Base-by-base conservation (phyloP, 2,797 vertebrate species). In the Enteromius anoplus region DNA sequence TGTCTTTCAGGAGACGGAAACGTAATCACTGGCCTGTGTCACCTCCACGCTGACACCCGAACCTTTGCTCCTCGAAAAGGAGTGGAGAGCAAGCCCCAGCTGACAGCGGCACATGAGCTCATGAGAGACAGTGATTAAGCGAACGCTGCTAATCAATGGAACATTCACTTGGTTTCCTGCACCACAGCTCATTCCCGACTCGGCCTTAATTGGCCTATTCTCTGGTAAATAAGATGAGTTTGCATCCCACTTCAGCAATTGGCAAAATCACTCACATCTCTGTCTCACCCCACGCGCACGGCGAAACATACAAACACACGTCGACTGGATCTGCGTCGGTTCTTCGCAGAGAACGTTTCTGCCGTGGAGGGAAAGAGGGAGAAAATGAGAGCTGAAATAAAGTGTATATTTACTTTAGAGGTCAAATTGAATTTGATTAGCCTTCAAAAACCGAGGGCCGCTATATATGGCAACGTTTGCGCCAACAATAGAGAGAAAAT, bases 121-220 rank as follows among this genome's bases (percentile, higher is more conserved):
- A 87, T 88, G 88, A 86, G 86, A 82, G 82, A 84, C 80, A 87
- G 86, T 89, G 93, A 95, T 94, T 95, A 95, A 93, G 92, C 89
- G 91, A 94, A 94, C 92, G 92, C 90, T 92, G 92, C 93, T 95
- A 95, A 95, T 95, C 94, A 95, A 95, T 94, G 93, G 92, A 93
- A 94, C 93, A 95, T 95, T 95, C 94, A 95, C 91, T 89, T 90
- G 90, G 92, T 92, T 94, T 94, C 94, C 94, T 95, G 93, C 91
- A 92, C 92, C 92, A 92, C 92, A 91, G 91, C 93, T 93, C 92
- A 93, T 83, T 83, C 88, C 85, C 82, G 65, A 79, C 85, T 85
- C 65, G 73, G 89, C 92, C 90, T 93, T 94, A 95, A 95, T 95
- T 94, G 93, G 93, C 93, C 93, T 92, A 94, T 95, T 95, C 93